phyloP scores from a whole-genome alignment of 2,113 vertebrate genomes.

The Triplophysa siluroides region DNA sequence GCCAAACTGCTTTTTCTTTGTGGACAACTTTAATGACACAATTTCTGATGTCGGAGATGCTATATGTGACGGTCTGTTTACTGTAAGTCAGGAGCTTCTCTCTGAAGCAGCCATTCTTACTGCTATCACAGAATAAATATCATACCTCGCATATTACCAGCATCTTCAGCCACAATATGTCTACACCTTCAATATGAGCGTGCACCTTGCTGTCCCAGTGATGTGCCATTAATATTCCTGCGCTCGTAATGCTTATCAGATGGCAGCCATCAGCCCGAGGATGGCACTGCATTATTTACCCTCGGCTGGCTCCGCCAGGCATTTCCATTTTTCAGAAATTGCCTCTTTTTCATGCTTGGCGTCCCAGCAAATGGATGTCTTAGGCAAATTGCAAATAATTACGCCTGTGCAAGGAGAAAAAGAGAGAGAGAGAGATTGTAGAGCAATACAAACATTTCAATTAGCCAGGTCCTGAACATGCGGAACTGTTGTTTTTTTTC shows the following conservation, averaged over 20 bases:
- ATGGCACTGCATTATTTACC: slow-evolving; percentile 91
- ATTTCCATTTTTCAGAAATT: slow-evolving; percentile 99
- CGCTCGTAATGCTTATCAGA: slow-evolving; percentile 85
- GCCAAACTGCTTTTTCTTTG: background rate
- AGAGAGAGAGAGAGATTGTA: slow-evolving; percentile 78
- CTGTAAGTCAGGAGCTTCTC: background rate
- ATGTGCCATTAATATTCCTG: slow-evolving; percentile 89
- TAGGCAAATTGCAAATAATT: slow-evolving; percentile 99
- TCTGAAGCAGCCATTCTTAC: background rate
- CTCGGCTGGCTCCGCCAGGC: slow-evolving; percentile 89
- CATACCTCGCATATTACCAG: slow-evolving; percentile 41
- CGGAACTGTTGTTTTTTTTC: slow-evolving; percentile 77
- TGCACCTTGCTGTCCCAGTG: slow-evolving; percentile 74
- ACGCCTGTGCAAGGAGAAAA: slow-evolving; percentile 91
- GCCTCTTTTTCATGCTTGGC: slow-evolving; percentile 99
- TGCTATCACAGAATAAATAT: slow-evolving; percentile 46
- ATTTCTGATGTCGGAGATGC: background rate
- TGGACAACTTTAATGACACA: background rate
- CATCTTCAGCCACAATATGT: slow-evolving; percentile 51
- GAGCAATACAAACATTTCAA: slow-evolving; percentile 98
- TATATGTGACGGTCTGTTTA: background rate
- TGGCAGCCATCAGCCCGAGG: slow-evolving; percentile 87
- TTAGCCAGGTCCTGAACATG: slow-evolving; percentile 92
- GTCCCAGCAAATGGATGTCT: slow-evolving; percentile 99
- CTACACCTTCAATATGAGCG: slow-evolving; percentile 50